Conservation (phyloP, 2,113 vertebrate species). For the Zapus hudsonius region DNA sequence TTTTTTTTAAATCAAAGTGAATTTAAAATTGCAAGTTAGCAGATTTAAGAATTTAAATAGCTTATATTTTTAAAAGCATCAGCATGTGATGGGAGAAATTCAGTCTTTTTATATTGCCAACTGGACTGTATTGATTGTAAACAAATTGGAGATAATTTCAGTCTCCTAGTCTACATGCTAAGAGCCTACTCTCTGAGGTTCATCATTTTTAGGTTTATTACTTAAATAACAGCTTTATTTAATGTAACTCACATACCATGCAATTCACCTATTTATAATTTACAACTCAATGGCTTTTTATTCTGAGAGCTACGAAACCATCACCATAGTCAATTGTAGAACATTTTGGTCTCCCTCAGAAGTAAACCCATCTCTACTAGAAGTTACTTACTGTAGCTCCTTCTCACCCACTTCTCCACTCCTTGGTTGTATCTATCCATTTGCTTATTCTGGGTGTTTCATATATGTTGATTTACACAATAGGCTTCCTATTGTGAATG, state of each 20-base stretch:
- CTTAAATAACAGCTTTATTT: slow-evolving; percentile 10
- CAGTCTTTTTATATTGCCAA: background rate
- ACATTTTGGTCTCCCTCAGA: background rate
- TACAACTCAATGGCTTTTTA: background rate
- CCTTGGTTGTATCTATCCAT: background rate
- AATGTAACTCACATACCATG: background rate
- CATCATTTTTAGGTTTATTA: background rate
- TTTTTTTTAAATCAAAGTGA: slow-evolving; percentile 40
- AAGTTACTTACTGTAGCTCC: background rate
- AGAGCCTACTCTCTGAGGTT: background rate
- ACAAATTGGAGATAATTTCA: background rate
- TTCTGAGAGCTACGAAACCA: background rate
- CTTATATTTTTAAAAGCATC: background rate
- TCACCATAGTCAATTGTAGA: background rate
- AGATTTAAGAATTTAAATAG: background rate
- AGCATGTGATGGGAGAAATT: background rate
- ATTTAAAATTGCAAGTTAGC: background rate
- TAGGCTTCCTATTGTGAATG: background rate
- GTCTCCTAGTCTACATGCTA: background rate
- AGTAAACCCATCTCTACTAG: background rate
- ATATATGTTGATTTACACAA: background rate
- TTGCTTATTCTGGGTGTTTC: background rate
- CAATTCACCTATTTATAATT: background rate
- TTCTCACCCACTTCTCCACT: background rate
- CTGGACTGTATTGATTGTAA: background rate